Percentiles rank a stretch among this genome's conserved stretches.
Evolutionary conservation across 2,888 invertebrate species (phyloP).

Genomic region (Ormia ochracea): DNA sequence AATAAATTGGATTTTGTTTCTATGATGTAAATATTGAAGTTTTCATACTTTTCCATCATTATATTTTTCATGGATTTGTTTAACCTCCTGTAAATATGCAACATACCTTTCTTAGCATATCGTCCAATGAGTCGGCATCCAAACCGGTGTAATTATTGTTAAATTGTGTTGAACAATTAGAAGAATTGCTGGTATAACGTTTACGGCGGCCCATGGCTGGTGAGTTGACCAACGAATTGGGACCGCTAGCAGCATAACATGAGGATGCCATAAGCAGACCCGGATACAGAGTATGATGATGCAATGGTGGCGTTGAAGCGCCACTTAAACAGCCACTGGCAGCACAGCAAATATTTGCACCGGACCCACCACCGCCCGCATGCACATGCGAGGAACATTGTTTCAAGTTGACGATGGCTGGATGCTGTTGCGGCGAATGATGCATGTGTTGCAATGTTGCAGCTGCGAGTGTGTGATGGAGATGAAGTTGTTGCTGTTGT

Average conservation of each 20-base stretch:
- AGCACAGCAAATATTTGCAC: slow-evolving; percentile 52
- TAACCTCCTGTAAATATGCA: neutral
- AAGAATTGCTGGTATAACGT: slow-evolving; percentile 79
- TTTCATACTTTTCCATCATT: too few relatives aligned
- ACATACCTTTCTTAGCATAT: slow-evolving; percentile 86
- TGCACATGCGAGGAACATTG: slow-evolving; percentile 62
- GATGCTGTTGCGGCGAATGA: slow-evolving; percentile 67
- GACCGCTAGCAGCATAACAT: slow-evolving; percentile 69
- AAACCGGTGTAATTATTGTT: slow-evolving; percentile 80
- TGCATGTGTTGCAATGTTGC: slow-evolving; percentile 61
- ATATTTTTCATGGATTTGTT: too few relatives aligned
- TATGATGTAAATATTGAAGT: too few relatives aligned
- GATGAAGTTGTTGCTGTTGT: slow-evolving; percentile 47
- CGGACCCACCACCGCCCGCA: slow-evolving; percentile 28
- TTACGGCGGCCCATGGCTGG: slow-evolving; percentile 82
- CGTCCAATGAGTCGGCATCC: slow-evolving; percentile 87
- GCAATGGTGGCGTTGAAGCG: slow-evolving; percentile 65
- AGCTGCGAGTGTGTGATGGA: slow-evolving; percentile 56
- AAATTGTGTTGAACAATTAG: slow-evolving; percentile 81
- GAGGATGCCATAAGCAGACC: slow-evolving; percentile 66
- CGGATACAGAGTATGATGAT: slow-evolving; percentile 70
- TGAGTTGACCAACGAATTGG: slow-evolving; percentile 75
- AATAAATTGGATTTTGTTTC: too few relatives aligned
- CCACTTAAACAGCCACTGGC: slow-evolving; percentile 62
- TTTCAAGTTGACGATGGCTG: slow-evolving; percentile 66